These are phyloP conservation scores for Ophioninae sp. DNA, from an alignment of 2,888 invertebrate species.

Conservation along the genomic window DNA sequence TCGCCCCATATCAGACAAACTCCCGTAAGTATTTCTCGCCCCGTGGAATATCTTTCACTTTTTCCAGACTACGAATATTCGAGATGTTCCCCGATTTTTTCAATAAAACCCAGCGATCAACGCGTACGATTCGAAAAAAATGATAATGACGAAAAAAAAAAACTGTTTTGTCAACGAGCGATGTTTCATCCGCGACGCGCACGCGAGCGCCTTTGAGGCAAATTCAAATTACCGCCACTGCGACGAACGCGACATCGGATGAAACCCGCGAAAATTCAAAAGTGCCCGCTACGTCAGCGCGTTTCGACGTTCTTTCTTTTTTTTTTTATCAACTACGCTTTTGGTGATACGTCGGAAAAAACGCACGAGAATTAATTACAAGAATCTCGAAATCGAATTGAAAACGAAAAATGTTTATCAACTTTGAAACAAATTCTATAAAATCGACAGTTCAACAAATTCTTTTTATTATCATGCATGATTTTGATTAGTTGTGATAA, in stretches of 20 bases:
- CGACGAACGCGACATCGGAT: background rate
- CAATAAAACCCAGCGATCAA: background rate
- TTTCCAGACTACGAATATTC: background rate
- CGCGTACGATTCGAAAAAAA: background rate
- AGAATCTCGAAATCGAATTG: background rate
- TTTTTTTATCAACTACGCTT: background rate
- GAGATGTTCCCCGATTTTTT: slow-evolving; percentile 5
- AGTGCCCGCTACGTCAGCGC: background rate
- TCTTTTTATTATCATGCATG: background rate
- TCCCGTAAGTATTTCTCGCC: slow-evolving; percentile 69
- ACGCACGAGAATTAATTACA: background rate
- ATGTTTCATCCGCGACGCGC: background rate
- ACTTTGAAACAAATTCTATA: background rate
- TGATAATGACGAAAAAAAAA: background rate
- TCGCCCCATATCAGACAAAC: slow-evolving; percentile 77
- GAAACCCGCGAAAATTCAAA: slow-evolving; percentile 33
- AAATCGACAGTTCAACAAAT: background rate
- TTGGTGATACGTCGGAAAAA: background rate
- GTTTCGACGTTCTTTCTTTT: background rate
- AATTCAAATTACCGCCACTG: slow-evolving; percentile 29
- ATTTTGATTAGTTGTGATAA: background rate
- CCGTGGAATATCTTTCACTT: background rate
- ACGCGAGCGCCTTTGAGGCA: slow-evolving; percentile 1
- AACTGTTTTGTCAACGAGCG: background rate
- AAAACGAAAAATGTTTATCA: background rate